Evolutionary conservation across 2,797 vertebrate species (phyloP).

Genomic region (Lophotriccus pileatus): DNA sequence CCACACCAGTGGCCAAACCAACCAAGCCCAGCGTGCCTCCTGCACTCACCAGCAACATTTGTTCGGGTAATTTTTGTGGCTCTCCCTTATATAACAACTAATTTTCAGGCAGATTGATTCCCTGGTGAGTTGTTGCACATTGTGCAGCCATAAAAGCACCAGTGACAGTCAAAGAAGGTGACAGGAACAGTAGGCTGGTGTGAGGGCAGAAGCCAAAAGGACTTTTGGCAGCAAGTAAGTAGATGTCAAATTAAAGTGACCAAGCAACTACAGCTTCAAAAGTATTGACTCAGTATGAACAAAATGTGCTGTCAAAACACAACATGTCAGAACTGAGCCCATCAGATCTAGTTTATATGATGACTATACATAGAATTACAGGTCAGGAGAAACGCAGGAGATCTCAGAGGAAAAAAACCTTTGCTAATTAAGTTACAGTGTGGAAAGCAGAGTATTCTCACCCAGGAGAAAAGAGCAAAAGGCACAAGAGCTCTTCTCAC

Average conservation of each 20-base stretch:
- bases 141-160: constrained; percentile 52
- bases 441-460: background rate
- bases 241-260: constrained; percentile 58
- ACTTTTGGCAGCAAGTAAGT: constrained; percentile 49
- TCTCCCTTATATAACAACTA: constrained; percentile 16
- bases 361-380: constrained; percentile 57
- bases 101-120: constrained; percentile 51
- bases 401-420: background rate
- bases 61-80: constrained; percentile 7
- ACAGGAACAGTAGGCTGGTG: constrained; percentile 59
- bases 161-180: constrained; percentile 53
- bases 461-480: background rate
- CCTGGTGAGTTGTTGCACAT: constrained; percentile 48
- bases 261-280: constrained; percentile 49
- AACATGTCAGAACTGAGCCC: constrained; percentile 49
- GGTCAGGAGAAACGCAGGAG: constrained; percentile 37
- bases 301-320: constrained; percentile 67
- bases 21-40: background rate
- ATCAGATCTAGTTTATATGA: constrained; percentile 42
- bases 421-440: constrained; percentile 15
- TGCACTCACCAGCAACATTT: background rate
- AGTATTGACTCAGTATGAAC: constrained; percentile 64
- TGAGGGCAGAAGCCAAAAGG: constrained; percentile 63
- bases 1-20: background rate
- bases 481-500: background rate